Conservation (phyloP, 2,888 invertebrate genomes). For the Calameuta idolon region DNA sequence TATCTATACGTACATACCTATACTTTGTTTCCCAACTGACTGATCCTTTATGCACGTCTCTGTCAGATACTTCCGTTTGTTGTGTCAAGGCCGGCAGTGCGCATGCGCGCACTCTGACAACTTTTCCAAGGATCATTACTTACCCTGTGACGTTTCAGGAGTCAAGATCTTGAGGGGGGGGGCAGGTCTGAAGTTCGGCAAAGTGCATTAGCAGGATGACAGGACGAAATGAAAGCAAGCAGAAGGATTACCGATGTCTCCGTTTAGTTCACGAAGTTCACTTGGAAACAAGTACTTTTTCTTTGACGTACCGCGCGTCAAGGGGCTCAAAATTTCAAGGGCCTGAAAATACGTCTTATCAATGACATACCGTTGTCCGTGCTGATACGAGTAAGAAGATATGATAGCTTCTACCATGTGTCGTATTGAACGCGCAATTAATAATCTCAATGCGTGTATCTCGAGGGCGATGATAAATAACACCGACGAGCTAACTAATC, state of each 20-base stretch:
- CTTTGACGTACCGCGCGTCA: background rate
- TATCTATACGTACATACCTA: background rate
- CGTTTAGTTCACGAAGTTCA: background rate
- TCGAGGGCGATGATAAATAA: background rate
- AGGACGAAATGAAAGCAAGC: background rate
- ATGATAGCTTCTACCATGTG: background rate
- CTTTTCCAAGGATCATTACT: constrained; percentile 2
- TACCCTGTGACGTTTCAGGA: background rate
- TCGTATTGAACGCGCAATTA: background rate
- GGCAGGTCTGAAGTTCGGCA: constrained; percentile 19
- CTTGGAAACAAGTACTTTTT: background rate
- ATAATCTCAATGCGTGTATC: background rate
- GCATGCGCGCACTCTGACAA: background rate
- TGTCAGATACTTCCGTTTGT: background rate
- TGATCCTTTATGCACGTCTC: background rate
- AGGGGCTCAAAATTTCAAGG: background rate
- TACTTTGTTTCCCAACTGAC: background rate
- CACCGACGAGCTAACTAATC: background rate
- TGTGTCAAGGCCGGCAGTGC: background rate
- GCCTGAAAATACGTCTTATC: background rate
- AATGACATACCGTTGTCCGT: background rate
- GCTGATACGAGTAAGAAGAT: background rate
- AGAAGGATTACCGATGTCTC: background rate
- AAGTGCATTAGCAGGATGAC: constrained; percentile 39
- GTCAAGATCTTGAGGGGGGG: background rate